phyloP scores from a whole-genome alignment of 2,797 vertebrate species.

The Propithecus deckenii region DNA sequence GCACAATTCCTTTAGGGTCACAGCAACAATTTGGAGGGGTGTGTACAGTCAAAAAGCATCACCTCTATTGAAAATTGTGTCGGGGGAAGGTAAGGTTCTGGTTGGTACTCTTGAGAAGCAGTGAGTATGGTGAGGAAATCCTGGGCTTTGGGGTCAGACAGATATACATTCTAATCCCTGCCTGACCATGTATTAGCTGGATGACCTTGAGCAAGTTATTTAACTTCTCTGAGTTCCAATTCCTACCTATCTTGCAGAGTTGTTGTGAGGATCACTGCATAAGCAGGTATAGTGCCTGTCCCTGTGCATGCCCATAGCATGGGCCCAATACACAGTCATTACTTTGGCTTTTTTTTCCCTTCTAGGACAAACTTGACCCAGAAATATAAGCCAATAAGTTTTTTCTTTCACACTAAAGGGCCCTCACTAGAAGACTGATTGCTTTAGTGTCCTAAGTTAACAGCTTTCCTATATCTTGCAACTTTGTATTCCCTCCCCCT shows the following conservation, averaged over 20 bases:
- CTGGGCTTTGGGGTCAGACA: background rate
- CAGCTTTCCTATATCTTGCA: conserved; percentile 4
- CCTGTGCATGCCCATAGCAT: background rate
- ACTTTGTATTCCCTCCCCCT: background rate
- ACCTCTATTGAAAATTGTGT: background rate
- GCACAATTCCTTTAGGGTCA: background rate
- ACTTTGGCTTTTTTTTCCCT: background rate
- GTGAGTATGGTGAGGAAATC: background rate
- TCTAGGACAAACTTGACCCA: background rate
- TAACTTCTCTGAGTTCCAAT: conserved; percentile 44
- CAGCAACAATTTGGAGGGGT: background rate
- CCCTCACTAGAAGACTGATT: conserved; percentile 4
- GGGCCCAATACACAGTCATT: background rate
- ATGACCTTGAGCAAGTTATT: conserved; percentile 69
- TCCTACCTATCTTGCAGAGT: conserved; percentile 51
- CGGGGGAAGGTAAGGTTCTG: background rate
- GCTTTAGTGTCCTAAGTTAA: background rate
- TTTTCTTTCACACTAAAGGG: conserved; percentile 38
- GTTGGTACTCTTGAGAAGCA: background rate
- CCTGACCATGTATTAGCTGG: background rate
- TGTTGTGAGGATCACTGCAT: background rate
- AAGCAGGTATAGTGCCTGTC: conserved; percentile 9
- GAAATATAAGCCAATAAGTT: background rate
- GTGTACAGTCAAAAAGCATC: background rate
- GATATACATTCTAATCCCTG: background rate